Base-by-base conservation (phyloP, 2,888 invertebrate species). In the Andrena flavipes region DNA sequence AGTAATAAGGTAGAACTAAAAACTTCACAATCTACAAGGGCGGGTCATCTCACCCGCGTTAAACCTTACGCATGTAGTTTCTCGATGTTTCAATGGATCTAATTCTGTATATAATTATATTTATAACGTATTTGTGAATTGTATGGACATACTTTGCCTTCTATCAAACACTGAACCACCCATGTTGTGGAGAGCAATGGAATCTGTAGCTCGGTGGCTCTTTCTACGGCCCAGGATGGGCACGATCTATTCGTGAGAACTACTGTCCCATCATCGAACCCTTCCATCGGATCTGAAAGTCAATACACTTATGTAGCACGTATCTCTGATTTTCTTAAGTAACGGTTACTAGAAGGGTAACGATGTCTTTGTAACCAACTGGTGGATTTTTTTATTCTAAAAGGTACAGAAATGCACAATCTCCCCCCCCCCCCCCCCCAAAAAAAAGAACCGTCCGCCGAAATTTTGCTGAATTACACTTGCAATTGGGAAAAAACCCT, bases 131-230 rank as follows among this genome's bases (percentile, higher is more conserved):
- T 94, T 92, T 95, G 95, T 78, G 94, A 93, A 87, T 95, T 94
- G 7, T 95, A 95, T 0, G 94, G 88, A 82, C 95, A 93, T 49
- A 95, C 93, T 73, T 94, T 94, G 1, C 96, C 96, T 87, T 96
- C 95, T 80, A 97, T 95, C 54, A 97, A 94, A 87, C 96, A 96
- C 88, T 97, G 96, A 4, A 96, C 95, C 0, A 97, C 94, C 97
- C 97, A 97, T 1, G 95, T 95, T 0, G 96, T 96, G 0, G 96
- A 96, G 0, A 97, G 96, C 0, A 97, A 89, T 0, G 97, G 96
- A n/a, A 96, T 94, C 75, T 94, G 95, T 88, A 95, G 95, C 70
- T 95, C 94, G 73, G 94, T 94, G 0, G 96, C 96, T 77, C 94
- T 94, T 20, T 94, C 91, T 30, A 94, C 87, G n/a, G 95, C 92